phyloP scores from a whole-genome alignment of 1,140 invertebrate genomes.

The Brachionus sp. region DNA sequence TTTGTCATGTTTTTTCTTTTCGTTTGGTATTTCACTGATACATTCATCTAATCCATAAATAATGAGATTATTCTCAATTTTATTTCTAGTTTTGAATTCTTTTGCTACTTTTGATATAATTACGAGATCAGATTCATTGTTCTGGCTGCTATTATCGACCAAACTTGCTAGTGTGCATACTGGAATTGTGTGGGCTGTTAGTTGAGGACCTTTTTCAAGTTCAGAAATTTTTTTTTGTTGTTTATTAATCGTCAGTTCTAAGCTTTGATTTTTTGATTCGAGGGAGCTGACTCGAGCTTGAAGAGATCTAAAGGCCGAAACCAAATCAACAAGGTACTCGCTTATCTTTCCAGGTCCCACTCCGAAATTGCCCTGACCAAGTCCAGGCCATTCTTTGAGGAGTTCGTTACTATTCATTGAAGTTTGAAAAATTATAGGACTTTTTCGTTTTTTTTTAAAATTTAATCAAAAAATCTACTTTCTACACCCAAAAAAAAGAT shows the following conservation, averaged over 20 bases:
- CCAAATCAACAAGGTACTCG: neutral
- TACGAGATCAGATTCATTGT: neutral
- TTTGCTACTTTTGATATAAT: neutral
- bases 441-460: too few species aligned
- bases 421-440: too few species aligned
- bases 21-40: neutral
- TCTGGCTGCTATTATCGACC: neutral
- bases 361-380: neutral
- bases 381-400: neutral
- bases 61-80: neutral
- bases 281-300: neutral
- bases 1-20: neutral
- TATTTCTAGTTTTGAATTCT: neutral
- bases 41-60: neutral
- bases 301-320: neutral
- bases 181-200: neutral
- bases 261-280: neutral
- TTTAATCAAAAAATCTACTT: too few species aligned
- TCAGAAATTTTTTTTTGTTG: neutral
- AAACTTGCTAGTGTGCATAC: neutral
- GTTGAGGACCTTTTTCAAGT: neutral
- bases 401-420: neutral
- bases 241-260: neutral
- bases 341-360: neutral
- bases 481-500: too few species aligned